These are phyloP conservation scores for Diadegma fenestrale DNA, from an alignment of 2,888 invertebrate genomes.

Conservation along the genomic window DNA sequence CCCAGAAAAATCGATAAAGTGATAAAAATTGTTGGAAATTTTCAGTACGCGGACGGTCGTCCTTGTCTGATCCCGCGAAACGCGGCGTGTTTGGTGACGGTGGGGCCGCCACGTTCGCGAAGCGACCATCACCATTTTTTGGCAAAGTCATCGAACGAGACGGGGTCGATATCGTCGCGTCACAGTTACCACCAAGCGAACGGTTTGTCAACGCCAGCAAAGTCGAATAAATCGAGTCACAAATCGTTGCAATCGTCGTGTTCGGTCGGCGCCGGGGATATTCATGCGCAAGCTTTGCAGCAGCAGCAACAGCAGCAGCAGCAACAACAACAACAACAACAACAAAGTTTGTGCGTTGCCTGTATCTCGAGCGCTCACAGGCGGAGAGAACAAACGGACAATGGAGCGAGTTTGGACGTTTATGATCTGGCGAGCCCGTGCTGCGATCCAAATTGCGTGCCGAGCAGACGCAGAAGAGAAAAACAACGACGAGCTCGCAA, in stretches of 20 bases:
- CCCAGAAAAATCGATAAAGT: neutral
- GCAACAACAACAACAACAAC: constrained; percentile 71
- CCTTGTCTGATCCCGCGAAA: constrained; percentile 86
- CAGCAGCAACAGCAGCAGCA: constrained; percentile 72
- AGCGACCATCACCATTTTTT: constrained; percentile 90
- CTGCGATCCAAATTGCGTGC: constrained; percentile 94
- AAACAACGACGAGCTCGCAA: constrained; percentile 86
- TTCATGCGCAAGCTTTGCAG: constrained; percentile 64
- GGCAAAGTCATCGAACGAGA: constrained; percentile 87
- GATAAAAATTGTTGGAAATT: neutral
- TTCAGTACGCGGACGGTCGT: constrained; percentile 82
- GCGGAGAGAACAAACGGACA: constrained; percentile 85
- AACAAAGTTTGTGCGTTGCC: constrained; percentile 81
- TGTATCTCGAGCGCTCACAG: constrained; percentile 82
- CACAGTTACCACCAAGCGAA: constrained; percentile 85
- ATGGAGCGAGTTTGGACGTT: constrained; percentile 92
- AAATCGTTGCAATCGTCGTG: constrained; percentile 65
- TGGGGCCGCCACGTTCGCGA: constrained; percentile 89
- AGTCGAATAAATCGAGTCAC: constrained; percentile 55
- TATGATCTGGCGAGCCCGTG: constrained; percentile 95
- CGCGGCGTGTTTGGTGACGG: constrained; percentile 90
- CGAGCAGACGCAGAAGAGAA: constrained; percentile 87
- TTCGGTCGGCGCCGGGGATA: constrained; percentile 70
- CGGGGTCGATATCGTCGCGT: constrained; percentile 76
- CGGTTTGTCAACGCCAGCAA: constrained; percentile 77